A percentile compares a stretch with the other conserved stretches of the same genome.
Conservation (phyloP, 1,140 invertebrate species). For the Macrocentrus cingulum region DNA sequence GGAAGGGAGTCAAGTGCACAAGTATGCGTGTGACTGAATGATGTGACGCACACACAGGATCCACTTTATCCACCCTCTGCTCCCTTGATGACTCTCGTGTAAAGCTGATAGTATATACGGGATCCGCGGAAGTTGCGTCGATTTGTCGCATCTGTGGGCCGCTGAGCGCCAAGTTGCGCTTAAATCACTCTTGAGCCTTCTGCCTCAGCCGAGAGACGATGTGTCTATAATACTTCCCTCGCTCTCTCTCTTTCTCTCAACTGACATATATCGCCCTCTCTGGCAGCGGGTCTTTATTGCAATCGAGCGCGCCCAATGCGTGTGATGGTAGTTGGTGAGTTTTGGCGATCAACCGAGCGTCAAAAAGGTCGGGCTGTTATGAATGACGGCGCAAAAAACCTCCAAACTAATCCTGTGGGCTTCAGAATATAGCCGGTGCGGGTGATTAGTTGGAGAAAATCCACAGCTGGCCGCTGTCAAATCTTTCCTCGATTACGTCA, state of each 20-base stretch:
- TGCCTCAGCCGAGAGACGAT: conserved; percentile 13
- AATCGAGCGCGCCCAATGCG: conserved; percentile 1
- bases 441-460: conserved; percentile 1
- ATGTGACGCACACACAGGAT: no score
- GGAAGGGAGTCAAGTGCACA: no score
- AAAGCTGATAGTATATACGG: conserved; percentile 36
- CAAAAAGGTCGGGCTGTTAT: conserved; percentile 40
- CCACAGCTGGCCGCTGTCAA: conserved; percentile 45
- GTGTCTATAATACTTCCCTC: not conserved
- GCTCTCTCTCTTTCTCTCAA: not conserved
- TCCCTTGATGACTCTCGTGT: no score
- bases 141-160: conserved; percentile 58
- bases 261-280: conserved; percentile 1
- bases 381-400: conserved; percentile 50
- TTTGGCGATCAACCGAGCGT: conserved; percentile 26
- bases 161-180: conserved; percentile 46
- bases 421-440: not conserved
- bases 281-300: conserved; percentile 18
- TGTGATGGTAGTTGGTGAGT: conserved; percentile 1
- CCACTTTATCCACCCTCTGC: no score
- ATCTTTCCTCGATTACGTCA: conserved; percentile 47
- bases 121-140: conserved; percentile 51
- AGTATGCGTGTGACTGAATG: no score
- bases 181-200: conserved; percentile 48
- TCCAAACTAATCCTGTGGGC: not conserved